phyloP scores from a whole-genome alignment of 2,888 invertebrate species.

The Endomychus coccineus region DNA sequence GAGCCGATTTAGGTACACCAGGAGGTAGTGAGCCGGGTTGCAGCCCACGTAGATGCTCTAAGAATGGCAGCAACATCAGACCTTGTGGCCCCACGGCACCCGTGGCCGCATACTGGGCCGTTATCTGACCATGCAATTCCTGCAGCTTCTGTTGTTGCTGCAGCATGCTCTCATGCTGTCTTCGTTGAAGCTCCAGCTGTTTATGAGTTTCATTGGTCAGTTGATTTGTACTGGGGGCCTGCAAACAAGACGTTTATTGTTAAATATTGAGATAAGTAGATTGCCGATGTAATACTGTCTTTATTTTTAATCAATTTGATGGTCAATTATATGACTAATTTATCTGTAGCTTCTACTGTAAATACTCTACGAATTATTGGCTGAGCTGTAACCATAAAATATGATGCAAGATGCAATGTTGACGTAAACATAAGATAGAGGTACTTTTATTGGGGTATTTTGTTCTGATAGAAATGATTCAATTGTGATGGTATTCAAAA shows the following conservation, averaged over 20 bases:
- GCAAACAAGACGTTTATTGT: constrained; percentile 7
- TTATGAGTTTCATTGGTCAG: constrained; percentile 50
- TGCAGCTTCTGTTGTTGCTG: constrained; percentile 54
- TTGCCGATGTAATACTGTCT: too few relatives aligned
- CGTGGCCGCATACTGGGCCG: constrained; percentile 45
- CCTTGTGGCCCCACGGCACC: constrained; percentile 50
- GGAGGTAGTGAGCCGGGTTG: constrained; percentile 36
- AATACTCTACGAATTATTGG: too few relatives aligned
- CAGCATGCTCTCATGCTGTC: constrained; percentile 53
- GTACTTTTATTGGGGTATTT: too few relatives aligned
- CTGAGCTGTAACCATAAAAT: too few relatives aligned
- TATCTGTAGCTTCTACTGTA: too few relatives aligned
- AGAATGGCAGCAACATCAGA: constrained; percentile 61
- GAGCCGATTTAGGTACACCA: constrained; percentile 33
- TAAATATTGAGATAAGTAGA: too few relatives aligned
- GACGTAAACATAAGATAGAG: too few relatives aligned
- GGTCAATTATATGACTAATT: too few relatives aligned
- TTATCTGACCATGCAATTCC: constrained; percentile 54
- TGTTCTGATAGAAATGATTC: too few relatives aligned
- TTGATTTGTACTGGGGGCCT: constrained; percentile 7
- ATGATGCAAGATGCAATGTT: too few relatives aligned
- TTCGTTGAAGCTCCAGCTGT: constrained; percentile 63
- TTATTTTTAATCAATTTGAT: too few relatives aligned
- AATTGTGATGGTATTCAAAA: too few relatives aligned
- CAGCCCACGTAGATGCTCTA: constrained; percentile 53